Percentiles rank a stretch among this genome's conserved stretches.
phyloP scores from a whole-genome alignment of 2,113 vertebrate genomes.

The Haemorhous mexicanus region DNA sequence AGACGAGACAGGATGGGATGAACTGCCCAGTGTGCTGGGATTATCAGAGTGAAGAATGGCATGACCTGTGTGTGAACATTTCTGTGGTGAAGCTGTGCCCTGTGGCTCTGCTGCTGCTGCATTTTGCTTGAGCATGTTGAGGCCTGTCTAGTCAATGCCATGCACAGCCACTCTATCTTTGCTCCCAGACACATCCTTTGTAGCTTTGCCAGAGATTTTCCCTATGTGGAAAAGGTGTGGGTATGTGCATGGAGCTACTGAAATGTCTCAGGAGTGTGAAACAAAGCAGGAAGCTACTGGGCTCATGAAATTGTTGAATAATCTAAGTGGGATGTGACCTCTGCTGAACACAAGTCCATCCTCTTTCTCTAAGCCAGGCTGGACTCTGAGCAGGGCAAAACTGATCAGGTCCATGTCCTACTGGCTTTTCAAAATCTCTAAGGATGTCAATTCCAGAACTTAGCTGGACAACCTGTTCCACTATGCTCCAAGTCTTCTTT shows the following conservation, averaged over 20 bases:
- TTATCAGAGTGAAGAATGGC: background rate
- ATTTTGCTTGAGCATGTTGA: background rate
- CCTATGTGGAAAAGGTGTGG: background rate
- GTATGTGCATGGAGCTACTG: background rate
- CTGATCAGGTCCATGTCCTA: background rate
- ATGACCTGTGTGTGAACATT: background rate
- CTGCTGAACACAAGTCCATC: background rate
- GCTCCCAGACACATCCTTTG: background rate
- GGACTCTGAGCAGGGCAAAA: background rate
- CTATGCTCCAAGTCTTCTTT: background rate
- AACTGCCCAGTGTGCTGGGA: background rate
- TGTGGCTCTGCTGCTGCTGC: background rate
- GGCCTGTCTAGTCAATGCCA: background rate
- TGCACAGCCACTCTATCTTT: accelerated
- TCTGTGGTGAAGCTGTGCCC: background rate
- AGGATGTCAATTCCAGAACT: background rate
- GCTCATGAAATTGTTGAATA: background rate
- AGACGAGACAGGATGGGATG: background rate
- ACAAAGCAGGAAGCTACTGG: background rate
- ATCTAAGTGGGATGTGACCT: background rate
- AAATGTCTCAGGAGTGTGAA: background rate
- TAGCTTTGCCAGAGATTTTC: background rate
- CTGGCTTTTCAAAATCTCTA: background rate
- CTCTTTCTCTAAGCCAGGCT: background rate
- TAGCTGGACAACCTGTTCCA: background rate